Conservation (phyloP, 2,888 invertebrate genomes). For the Phaonia tiefii region DNA sequence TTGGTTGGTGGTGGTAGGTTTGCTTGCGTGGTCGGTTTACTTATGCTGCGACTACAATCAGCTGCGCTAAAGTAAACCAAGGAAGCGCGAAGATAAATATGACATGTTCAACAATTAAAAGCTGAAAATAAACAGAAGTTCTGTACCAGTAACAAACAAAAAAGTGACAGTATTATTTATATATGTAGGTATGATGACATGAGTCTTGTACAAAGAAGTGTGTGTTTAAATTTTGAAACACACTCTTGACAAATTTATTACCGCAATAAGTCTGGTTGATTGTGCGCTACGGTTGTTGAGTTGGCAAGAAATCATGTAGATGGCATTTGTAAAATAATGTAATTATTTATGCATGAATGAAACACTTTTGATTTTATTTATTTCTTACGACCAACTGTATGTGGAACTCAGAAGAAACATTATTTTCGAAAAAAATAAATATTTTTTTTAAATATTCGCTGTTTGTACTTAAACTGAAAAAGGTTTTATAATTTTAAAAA, state of each 20-base stretch:
- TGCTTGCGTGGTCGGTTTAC: constrained; percentile 8
- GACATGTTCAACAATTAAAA: constrained; percentile 67
- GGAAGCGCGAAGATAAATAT: constrained; percentile 67
- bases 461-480: no score
- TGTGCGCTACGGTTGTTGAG: constrained; percentile 21
- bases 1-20: background rate
- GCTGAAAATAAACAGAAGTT: constrained; percentile 67
- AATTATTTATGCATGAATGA: no score
- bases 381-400: no score
- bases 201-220: constrained; percentile 1
- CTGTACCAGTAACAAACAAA: constrained; percentile 50
- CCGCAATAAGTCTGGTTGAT: constrained; percentile 24
- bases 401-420: no score
- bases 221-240: constrained; percentile 41
- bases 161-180: constrained; percentile 52
- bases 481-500: no score
- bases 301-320: constrained; percentile 16
- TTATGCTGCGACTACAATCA: constrained; percentile 45
- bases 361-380: no score
- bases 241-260: constrained; percentile 53
- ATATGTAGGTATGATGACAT: no score
- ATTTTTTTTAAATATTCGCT: no score
- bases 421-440: no score
- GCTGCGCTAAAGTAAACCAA: constrained; percentile 66
- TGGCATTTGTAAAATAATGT: constrained; percentile 17